phyloP scores from a whole-genome alignment of 2,797 vertebrate species.

The Gymnopithys bicolor region DNA sequence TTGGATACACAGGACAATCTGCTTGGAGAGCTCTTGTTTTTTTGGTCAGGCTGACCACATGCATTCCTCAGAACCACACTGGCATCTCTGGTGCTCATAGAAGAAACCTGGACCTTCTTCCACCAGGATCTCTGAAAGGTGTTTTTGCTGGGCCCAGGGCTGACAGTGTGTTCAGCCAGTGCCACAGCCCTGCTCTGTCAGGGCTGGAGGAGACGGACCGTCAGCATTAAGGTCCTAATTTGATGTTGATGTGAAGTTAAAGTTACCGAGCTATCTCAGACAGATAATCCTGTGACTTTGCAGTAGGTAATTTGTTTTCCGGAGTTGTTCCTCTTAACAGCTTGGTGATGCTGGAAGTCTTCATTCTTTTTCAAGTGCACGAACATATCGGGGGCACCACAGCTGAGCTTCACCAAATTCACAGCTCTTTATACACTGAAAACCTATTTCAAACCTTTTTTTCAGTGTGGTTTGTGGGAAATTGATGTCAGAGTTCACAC shows the following conservation, averaged over 20 bases:
- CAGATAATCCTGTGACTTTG: neutral
- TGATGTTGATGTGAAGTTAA: neutral
- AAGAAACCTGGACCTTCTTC: neutral
- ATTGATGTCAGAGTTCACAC: neutral
- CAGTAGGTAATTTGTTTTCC: neutral
- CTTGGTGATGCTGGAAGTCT: neutral
- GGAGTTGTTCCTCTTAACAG: neutral
- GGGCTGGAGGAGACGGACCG: neutral
- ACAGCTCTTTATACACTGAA: neutral
- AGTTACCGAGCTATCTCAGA: neutral
- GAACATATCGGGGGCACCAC: neutral
- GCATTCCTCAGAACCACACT: neutral
- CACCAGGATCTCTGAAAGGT: neutral
- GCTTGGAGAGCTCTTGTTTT: neutral
- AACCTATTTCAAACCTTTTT: neutral
- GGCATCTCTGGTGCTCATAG: neutral
- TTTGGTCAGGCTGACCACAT: neutral
- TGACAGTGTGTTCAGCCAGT: neutral
- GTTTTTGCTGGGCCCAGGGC: rapidly evolving
- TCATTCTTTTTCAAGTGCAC: neutral
- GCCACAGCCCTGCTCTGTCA: neutral
- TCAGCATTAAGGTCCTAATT: neutral
- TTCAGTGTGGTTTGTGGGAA: neutral
- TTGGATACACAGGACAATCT: neutral
- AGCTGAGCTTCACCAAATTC: neutral